Conservation (phyloP, 2,888 invertebrate genomes). For the Xestia ashworthii region DNA sequence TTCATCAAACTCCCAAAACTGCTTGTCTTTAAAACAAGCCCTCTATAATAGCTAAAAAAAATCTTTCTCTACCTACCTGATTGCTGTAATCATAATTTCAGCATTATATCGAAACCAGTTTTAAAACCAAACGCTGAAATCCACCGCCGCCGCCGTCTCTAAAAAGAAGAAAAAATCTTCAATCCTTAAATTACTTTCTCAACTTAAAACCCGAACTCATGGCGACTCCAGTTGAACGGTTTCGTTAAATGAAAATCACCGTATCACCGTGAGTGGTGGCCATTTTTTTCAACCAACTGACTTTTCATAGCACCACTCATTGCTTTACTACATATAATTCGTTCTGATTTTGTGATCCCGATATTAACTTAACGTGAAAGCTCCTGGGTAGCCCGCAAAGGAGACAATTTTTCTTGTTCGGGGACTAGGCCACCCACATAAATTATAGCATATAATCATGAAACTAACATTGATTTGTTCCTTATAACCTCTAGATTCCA, state of each 20-base stretch:
- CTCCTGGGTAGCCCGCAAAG: no score
- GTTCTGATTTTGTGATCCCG: conserved; percentile 1
- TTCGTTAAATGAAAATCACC: conserved; percentile 73
- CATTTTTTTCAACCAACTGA: conserved; percentile 70
- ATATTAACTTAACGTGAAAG: background rate
- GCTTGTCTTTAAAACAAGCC: no score
- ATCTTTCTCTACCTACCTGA: no score
- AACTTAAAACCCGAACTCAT: conserved; percentile 32
- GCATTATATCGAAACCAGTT: background rate
- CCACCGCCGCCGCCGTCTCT: no score
- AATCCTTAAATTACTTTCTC: conserved; percentile 17
- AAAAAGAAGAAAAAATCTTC: background rate
- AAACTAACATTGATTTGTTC: no score
- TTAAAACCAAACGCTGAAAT: background rate
- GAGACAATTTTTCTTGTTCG: no score
- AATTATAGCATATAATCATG: no score
- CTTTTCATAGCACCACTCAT: conserved; percentile 45
- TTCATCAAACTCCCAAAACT: no score
- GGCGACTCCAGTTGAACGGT: conserved; percentile 59
- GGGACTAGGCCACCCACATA: no score
- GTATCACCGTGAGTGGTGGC: conserved; percentile 69
- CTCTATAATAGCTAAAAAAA: no score
- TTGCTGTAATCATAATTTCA: no score
- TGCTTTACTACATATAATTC: conserved; percentile 2
- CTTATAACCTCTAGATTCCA: no score